Evolutionary conservation across 2,888 invertebrate genomes (phyloP).

Genomic region (Pyrochroa serraticornis): DNA sequence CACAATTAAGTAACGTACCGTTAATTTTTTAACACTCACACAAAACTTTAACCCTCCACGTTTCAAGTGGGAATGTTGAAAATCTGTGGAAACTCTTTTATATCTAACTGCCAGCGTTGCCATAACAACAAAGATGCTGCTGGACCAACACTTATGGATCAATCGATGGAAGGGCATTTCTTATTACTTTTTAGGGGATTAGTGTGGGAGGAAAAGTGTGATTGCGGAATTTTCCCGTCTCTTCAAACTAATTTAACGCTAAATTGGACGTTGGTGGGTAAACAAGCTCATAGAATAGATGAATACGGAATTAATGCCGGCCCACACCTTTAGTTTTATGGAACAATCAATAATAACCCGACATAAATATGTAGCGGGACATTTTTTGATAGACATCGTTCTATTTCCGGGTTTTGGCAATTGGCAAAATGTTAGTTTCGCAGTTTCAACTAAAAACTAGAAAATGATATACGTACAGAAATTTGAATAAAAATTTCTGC

Average conservation of each 20-base stretch:
- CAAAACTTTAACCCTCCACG: constrained; percentile 1
- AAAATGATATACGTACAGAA: too few species aligned
- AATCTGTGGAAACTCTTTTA: constrained; percentile 12
- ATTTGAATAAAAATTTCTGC: too few species aligned
- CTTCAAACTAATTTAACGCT: neutral
- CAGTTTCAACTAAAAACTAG: too few species aligned
- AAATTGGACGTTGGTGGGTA: constrained; percentile 17
- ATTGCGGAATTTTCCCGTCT: too few species aligned
- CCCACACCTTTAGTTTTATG: constrained; percentile 18
- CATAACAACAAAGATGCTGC: constrained; percentile 10
- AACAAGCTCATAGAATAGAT: constrained; percentile 17
- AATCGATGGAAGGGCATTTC: constrained; percentile 10
- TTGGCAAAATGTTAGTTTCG: too few species aligned
- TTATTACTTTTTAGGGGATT: neutral
- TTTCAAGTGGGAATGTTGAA: constrained; percentile 10
- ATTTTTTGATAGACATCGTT: too few species aligned
- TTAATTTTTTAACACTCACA: constrained; percentile 18
- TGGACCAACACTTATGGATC: constrained; percentile 9
- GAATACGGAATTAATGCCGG: constrained; percentile 15
- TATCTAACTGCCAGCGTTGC: constrained; percentile 1
- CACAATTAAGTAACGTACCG: constrained; percentile 17
- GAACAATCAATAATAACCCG: constrained; percentile 11
- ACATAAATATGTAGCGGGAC: too few species aligned
- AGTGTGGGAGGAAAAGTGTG: neutral
- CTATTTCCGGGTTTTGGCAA: too few species aligned